These are phyloP conservation scores for Morone chrysops DNA, from an alignment of 2,113 vertebrate species.

Conservation along the genomic window DNA sequence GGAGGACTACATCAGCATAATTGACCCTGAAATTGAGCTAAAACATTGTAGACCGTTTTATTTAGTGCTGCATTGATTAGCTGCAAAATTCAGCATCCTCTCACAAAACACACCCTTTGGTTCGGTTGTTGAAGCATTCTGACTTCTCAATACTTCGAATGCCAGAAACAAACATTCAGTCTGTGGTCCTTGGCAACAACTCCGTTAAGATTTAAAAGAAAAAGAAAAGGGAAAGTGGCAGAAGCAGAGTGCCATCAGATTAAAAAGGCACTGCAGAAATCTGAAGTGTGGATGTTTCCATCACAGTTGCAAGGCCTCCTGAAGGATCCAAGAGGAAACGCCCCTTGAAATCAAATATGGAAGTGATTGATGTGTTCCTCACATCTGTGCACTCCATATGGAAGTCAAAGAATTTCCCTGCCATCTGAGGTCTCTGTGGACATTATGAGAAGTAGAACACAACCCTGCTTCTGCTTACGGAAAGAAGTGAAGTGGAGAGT, in stretches of 20 bases:
- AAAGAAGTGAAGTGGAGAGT: background rate
- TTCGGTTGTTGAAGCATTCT: background rate
- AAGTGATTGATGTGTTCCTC: conserved; percentile 53
- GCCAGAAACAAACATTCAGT: background rate
- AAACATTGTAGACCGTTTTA: conserved; percentile 35
- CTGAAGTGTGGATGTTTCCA: conserved; percentile 3
- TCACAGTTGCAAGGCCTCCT: conserved; percentile 16
- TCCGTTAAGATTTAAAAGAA: background rate
- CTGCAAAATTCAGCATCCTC: conserved; percentile 22
- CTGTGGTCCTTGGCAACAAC: background rate
- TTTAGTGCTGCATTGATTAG: conserved; percentile 41
- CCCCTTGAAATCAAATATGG: conserved; percentile 50
- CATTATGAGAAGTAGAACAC: conserved; percentile 38
- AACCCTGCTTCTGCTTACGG: background rate
- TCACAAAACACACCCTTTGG: conserved; percentile 3
- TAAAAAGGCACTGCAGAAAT: conserved; percentile 21
- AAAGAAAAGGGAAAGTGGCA: background rate
- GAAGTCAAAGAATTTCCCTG: conserved; percentile 41
- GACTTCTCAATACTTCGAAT: conserved; percentile 32
- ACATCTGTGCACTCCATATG: conserved; percentile 74
- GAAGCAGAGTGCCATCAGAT: background rate
- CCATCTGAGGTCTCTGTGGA: conserved; percentile 39
- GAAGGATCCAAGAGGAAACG: conserved; percentile 20
- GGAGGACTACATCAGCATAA: conserved; percentile 38
- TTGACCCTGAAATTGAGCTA: conserved; percentile 52